Evolutionary conservation across 92 coral and sea anemone genomes (phyloP), one percentile per base, ranked within the genome.

Genomic region (Micromussa lordhowensis): DNA sequence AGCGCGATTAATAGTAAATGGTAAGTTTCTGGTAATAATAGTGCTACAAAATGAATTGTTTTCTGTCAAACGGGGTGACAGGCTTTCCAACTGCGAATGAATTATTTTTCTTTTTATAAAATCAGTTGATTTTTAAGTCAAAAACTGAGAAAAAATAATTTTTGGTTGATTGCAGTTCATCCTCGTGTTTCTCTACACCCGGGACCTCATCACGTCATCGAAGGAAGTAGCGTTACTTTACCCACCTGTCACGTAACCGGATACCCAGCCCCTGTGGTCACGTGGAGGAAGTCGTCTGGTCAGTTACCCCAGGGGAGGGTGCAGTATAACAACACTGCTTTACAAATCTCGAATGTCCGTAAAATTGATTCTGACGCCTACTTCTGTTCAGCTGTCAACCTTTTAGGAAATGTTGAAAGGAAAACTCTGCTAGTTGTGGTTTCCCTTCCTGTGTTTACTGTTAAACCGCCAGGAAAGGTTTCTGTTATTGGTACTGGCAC

Each of bases 311-410:
- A n/a, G n/a, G 86, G 85, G 70, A 87, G 90, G 31, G 54, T 32
- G 4, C 32, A 66, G 66, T 36, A 64, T 53, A 81, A 61, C 11
- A 78, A 61, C 2, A 81, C 81, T 31, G 31, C 36, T 9, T 66
- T 90, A 15, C 29, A 84, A 36, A 12, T 90, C 3, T 2, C 51
- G 2, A 29, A 71, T 26, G 64, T 75, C 6, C n/a, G 70, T 16
- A 85, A 36, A 22, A 30, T 21, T 19, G 93, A 90, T 64, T 79
- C 86, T 12, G 93, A 86, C 63, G 38, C n/a, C n/a, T n/a, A n/a
- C n/a, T n/a, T n/a, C n/a, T n/a, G n/a, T n/a, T n/a, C n/a, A n/a
- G n/a, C n/a, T n/a, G n/a, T n/a, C n/a, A n/a, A n/a, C n/a, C n/a
- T n/a, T n/a, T n/a, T n/a, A n/a, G n/a, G n/a, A n/a, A n/a, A n/a